Percentiles rank a stretch among this genome's conserved stretches.
These are phyloP conservation scores for Volucella inflata DNA, from an alignment of 2,888 invertebrate genomes.

Conservation along the genomic window DNA sequence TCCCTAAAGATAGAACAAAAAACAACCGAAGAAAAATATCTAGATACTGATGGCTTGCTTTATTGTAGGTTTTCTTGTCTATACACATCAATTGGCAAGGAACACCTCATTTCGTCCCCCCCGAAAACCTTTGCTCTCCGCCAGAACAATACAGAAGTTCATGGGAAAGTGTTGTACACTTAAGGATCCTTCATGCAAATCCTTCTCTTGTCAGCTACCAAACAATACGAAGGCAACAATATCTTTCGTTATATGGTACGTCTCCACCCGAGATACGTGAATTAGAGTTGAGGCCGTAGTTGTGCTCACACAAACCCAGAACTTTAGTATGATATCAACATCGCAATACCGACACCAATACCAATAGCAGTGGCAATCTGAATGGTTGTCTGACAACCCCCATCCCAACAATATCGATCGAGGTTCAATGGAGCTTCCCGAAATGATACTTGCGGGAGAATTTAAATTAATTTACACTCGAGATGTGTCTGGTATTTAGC, in stretches of 20 bases:
- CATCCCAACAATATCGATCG: background rate
- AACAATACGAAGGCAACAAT: constrained; percentile 44
- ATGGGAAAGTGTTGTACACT: constrained; percentile 42
- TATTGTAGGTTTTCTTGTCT: constrained; percentile 40
- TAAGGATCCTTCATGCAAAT: constrained; percentile 53
- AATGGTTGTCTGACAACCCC: constrained; percentile 7
- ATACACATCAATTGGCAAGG: constrained; percentile 49
- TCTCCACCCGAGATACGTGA: background rate
- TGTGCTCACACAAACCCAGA: constrained; percentile 5
- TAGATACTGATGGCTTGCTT: constrained; percentile 3
- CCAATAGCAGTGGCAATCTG: constrained; percentile 12
- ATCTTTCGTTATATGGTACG: constrained; percentile 11
- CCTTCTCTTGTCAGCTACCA: constrained; percentile 27
- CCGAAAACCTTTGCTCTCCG: background rate
- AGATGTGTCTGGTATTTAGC: constrained; percentile 32
- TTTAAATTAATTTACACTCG: constrained; percentile 59
- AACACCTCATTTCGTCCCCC: constrained; percentile 3
- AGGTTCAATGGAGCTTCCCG: constrained; percentile 45
- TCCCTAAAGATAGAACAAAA: background rate
- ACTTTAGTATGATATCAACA: constrained; percentile 22
- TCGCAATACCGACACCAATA: background rate
- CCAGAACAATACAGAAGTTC: constrained; percentile 28
- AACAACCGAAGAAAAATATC: background rate
- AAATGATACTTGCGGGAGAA: constrained; percentile 49
- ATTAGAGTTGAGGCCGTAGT: background rate